A percentile compares a stretch with the other conserved stretches of the same genome.
phyloP scores from a whole-genome alignment of 2,888 invertebrate genomes.

The Sycophila texana region DNA sequence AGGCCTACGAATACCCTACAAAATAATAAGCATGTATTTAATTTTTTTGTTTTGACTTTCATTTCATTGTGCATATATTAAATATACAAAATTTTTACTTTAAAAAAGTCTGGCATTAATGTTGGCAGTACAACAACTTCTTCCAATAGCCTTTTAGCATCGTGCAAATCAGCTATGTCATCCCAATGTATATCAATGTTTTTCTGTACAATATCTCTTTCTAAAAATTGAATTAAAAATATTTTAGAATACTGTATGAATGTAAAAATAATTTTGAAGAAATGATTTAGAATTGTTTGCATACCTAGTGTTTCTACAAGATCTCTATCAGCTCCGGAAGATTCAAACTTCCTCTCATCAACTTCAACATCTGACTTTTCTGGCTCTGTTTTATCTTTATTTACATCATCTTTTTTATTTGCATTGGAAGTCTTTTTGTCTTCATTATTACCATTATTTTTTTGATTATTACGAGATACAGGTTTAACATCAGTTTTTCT shows the following conservation, averaged over 20 bases:
- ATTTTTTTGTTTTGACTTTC: not conserved
- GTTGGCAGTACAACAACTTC: constrained; percentile 98
- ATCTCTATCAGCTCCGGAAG: constrained; percentile 89
- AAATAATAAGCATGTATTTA: constrained; percentile 17
- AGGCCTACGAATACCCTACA: constrained; percentile 91
- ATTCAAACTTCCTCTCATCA: constrained; percentile 91
- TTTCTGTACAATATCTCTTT: constrained; percentile 97
- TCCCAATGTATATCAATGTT: constrained; percentile 98
- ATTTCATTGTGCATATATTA: not conserved
- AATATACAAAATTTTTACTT: constrained; percentile 77
- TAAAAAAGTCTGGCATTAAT: constrained; percentile 99
- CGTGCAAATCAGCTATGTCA: constrained; percentile 92
- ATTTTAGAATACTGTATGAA: constrained; percentile 23
- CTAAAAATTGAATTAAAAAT: constrained; percentile 74
- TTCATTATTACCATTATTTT: constrained; percentile 73
- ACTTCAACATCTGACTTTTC: constrained; percentile 81
- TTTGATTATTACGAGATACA: constrained; percentile 71
- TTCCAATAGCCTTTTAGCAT: constrained; percentile 93
- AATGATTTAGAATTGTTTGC: constrained; percentile 25
- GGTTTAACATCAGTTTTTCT: constrained; percentile 74
- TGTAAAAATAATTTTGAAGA: not conserved
- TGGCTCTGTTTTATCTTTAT: constrained; percentile 78
- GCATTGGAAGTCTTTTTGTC: constrained; percentile 59
- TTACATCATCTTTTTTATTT: constrained; percentile 76
- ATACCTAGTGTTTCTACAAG: constrained; percentile 92